Percentiles rank a stretch among this genome's conserved stretches.
Evolutionary conservation across 2,888 invertebrate species (phyloP).

Genomic region (Gortyna flavago): DNA sequence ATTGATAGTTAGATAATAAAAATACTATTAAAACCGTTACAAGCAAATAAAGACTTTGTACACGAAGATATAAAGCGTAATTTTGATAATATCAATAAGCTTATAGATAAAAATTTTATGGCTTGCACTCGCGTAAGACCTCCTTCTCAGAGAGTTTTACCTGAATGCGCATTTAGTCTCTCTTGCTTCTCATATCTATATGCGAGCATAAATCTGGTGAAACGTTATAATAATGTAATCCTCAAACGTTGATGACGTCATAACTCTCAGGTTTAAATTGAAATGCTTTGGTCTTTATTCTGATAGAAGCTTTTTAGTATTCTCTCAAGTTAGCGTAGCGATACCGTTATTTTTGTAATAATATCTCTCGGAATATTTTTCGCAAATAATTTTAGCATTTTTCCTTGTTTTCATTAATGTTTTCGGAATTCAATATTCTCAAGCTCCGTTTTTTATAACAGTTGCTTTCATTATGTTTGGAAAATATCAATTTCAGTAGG

Average conservation of each 20-base stretch:
- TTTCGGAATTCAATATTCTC: background rate
- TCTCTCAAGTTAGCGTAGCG: background rate
- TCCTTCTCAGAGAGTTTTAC: constrained; percentile 23
- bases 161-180: constrained; percentile 41
- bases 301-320: constrained; percentile 24
- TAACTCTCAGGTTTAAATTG: constrained; percentile 36
- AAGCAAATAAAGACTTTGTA: constrained; percentile 37
- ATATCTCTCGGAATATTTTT: background rate
- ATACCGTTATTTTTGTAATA: background rate
- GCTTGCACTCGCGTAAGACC: constrained; percentile 47
- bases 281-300: constrained; percentile 24
- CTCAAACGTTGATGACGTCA: constrained; percentile 38
- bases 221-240: constrained; percentile 45
- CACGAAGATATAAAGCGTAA: constrained; percentile 13
- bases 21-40: constrained; percentile 47
- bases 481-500: background rate
- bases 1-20: constrained; percentile 50
- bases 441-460: background rate
- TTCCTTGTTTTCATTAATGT: background rate
- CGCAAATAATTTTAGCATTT: background rate
- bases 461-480: background rate
- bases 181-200: constrained; percentile 45
- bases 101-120: constrained; percentile 55
- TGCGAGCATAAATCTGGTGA: constrained; percentile 42
- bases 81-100: constrained; percentile 18